Base-by-base conservation (phyloP, 2,113 vertebrate species). In the Eidolon helvum region DNA sequence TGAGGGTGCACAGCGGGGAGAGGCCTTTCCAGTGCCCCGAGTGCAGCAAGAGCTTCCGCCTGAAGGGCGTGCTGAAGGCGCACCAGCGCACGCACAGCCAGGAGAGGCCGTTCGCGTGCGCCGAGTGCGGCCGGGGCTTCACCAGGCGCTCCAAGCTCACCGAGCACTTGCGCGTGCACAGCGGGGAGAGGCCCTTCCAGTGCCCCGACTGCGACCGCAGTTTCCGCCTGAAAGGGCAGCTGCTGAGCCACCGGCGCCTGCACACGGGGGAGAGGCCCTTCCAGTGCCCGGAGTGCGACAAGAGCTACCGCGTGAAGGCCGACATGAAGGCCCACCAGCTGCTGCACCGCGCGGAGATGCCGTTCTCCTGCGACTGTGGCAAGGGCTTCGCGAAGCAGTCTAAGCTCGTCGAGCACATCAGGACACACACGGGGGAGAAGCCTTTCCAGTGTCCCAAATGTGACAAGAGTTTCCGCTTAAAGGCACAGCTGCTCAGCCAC, bases 121-220 rank as follows among this genome's bases (percentile, higher is more conserved):
- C 98, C 0, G 97, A 99, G 97, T 99, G 99, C 0, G 98, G 99
- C 38, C 99, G 99, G 97, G 98, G 98, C 92, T 99, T 99, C 89
- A 98, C 98, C 63, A 94, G 98, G 33, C 98, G 98, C 33, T 98
- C 98, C 2, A 99, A 98, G 96, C 99, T 99, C 96, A 95, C 98
- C 3, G 99, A 99, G 45, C 99, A 99, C 78, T 95, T 98, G 75
- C 98, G 98, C 15, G 98, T 98, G 97, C 98, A 98, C 97, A 98
- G 98, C 0, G 98, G 98, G 0, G 98, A 98, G 97, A 71, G 86
- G 48, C 98, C 98, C 45, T 98, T 98, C 3, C 18, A 6, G 15
- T 98, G 98, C 77, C 0, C 94, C 0, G 68, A 97, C 59, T 98
- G 98, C 2, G 78, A 72, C 57, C 69, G 97, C 63, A 57, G 97